Evolutionary conservation across 1,140 invertebrate species (phyloP), one percentile per base, ranked within the genome.

Genomic region (Pemphigus obesinymphae): DNA sequence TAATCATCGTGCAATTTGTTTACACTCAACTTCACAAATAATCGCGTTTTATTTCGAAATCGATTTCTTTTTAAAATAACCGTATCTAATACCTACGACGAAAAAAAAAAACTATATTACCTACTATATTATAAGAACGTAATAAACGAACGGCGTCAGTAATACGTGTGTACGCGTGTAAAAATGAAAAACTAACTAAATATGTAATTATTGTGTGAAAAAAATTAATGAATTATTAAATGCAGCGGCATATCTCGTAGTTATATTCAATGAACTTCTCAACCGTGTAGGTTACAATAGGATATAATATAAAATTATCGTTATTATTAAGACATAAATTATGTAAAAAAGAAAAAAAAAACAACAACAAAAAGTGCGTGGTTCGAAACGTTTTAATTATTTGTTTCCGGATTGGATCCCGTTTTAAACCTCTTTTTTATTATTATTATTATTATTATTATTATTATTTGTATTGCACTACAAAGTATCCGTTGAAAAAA

Each of bases 291-390:
- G 55, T 61, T 80, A 80, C 76, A 55, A 45, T 82, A 72, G 34
- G 6, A 68, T 34, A 68, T 34, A 50, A 72, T 72, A 82, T 72
- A 53, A 82, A 82, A 82, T 82, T 72, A 82, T 82, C 70, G 53
- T 53, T 72, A 70, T 72, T 82, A 72, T 82, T 82, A 72, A 70
- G 63, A 82, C 63, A 82, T 82, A 82, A 82, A 82, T 72, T 82
- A 55, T 70, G n/a, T 73, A 53, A 82, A 55, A 48, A 61, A 58
- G 23, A 40, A 82, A 68, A 53, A 72, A n/a, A n/a, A n/a, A n/a
- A n/a, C n/a, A n/a, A n/a, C n/a, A n/a, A 68, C 17, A 53, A 48
- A 70, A 55, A 70, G n/a, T n/a, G 37, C 48, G 66, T 4, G 48
- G 37, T 43, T 72, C 17, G 63, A 72, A 82, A 82, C 48, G 68